Evolutionary conservation across 1,140 invertebrate genomes (phyloP), one percentile per base, ranked within the genome.

Genomic region (Colletes gigas): DNA sequence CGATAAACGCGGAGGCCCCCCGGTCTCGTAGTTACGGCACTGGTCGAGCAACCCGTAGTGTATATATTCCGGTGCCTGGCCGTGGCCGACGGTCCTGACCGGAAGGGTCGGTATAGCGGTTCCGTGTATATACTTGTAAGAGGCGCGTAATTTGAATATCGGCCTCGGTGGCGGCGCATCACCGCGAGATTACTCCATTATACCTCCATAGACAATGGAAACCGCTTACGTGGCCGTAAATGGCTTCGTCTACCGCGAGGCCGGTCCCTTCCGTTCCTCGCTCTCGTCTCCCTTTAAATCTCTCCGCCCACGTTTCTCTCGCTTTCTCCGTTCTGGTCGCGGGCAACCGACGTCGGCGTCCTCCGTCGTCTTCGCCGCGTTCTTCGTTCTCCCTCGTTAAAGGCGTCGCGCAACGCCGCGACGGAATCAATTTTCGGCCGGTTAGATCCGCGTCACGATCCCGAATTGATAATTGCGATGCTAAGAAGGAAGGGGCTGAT

Each of bases 141-240:
- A 86, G 87, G 88, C 88, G 85, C 86, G 89, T 89, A 77, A 92
- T 93, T 92, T 92, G 91, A 92, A 92, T 93, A 92, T 92, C 88
- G 89, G 88, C 88, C 88, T 88, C 74, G 85, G 91, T 90, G 88
- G 88, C 89, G 88, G 92, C 90, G 89, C 93, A 92, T 92, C 91
- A 92, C 91, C 90, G 88, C 92, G 89, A 93, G 92, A 93, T 93
- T 93, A 93, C 91, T 92, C 91, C 88, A 93, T 93, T 93, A 92
- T 92, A 89, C 59, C 88, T 90, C 77, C 88, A 92, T 92, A 92
- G 92, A 93, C 92, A 93, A 93, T 93, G 84, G 88, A 91, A 92
- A 93, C 91, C 91, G 90, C 89, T 93, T 93, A 92, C 90, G 90
- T 89, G 90, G 88, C 88, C 89, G 89, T 93, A 93, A 93, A 93